A percentile compares a stretch with the other conserved stretches of the same genome.
Evolutionary conservation across 2,888 invertebrate species (phyloP).

Genomic region (Cistogaster globosa): DNA sequence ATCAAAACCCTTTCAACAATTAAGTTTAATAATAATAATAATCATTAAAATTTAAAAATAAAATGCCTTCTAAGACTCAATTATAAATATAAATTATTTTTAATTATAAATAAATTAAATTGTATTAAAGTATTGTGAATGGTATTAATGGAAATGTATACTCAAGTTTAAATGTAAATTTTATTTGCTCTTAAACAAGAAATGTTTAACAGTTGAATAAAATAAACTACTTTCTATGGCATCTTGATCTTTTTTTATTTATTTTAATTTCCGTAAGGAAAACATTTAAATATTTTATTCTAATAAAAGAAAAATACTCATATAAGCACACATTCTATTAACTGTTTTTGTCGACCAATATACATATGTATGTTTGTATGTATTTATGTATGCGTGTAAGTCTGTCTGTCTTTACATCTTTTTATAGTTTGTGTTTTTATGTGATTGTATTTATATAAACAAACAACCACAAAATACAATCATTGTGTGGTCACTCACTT

Average conservation of each 20-base stretch:
- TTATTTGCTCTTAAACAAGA: no score
- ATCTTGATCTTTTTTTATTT: slow-evolving; percentile 25
- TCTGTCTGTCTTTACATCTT: no score
- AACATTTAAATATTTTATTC: not conserved
- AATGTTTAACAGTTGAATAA: no score
- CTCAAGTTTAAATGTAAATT: no score
- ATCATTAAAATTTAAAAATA: no score
- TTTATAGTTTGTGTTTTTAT: not conserved
- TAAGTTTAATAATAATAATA: slow-evolving; percentile 1
- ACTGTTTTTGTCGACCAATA: not conserved
- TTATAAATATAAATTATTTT: no score
- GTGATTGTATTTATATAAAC: slow-evolving; percentile 33
- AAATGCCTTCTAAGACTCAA: no score
- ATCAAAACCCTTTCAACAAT: slow-evolving; percentile 5
- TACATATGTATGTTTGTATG: not conserved
- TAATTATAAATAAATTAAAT: no score
- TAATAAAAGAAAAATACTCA: no score
- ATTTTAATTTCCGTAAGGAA: slow-evolving; percentile 38
- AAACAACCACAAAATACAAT: slow-evolving; percentile 66
- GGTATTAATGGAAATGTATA: no score
- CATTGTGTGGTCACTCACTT: slow-evolving; percentile 63
- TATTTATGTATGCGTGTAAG: not conserved
- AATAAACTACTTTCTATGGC: not conserved
- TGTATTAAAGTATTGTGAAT: no score
- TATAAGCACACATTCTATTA: not conserved